A percentile compares a stretch with the other conserved stretches of the same genome.
phyloP scores from a whole-genome alignment of 2,113 vertebrate genomes.

The Platichthys stellatus region DNA sequence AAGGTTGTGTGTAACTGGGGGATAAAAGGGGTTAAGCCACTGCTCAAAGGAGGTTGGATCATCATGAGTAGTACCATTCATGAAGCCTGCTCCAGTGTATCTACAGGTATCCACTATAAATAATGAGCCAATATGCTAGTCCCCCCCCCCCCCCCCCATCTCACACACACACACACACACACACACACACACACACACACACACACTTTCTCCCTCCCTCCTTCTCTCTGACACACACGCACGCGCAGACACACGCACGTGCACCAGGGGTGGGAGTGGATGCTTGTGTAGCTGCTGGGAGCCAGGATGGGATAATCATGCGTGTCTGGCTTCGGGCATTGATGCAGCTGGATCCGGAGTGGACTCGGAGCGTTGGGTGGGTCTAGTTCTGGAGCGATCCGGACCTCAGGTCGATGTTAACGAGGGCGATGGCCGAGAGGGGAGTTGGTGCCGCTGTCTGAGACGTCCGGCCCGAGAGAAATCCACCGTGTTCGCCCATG shows the following conservation, averaged over 20 bases:
- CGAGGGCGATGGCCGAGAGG: conserved; percentile 59
- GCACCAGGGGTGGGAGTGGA: conserved; percentile 69
- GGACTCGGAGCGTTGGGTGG: conserved; percentile 72
- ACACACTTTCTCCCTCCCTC: conserved; percentile 11
- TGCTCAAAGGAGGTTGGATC: conserved; percentile 33
- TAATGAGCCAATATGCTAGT: conserved; percentile 59
- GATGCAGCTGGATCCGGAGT: conserved; percentile 75
- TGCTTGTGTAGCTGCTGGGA: conserved; percentile 70
- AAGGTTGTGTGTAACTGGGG: neutral
- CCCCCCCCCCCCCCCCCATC: neutral
- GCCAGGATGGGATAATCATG: conserved; percentile 81
- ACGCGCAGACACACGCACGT: conserved; percentile 16
- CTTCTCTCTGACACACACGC: neutral
- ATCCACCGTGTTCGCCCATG: conserved; percentile 55
- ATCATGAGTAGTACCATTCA: conserved; percentile 24
- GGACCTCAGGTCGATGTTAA: conserved; percentile 61
- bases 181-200: conserved; percentile 22
- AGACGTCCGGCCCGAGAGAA: conserved; percentile 52
- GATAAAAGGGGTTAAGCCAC: conserved; percentile 33
- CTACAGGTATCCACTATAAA: conserved; percentile 57
- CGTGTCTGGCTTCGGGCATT: conserved; percentile 76
- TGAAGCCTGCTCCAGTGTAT: conserved; percentile 26
- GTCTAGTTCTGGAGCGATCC: conserved; percentile 62
- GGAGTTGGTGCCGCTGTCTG: conserved; percentile 64
- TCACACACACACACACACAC: neutral